Base-by-base conservation (phyloP, 2,888 invertebrate species). In the Bellardia pandia region DNA sequence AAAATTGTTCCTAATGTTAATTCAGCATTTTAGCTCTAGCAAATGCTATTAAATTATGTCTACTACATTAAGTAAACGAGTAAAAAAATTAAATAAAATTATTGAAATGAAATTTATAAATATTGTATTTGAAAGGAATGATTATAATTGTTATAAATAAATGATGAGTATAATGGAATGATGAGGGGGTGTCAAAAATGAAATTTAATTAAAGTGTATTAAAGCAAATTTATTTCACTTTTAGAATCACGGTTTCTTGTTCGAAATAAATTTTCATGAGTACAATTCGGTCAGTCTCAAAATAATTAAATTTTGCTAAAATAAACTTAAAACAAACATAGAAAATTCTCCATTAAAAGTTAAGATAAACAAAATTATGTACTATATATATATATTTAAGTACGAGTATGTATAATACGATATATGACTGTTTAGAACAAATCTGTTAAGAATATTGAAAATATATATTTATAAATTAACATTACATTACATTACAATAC, bases 211-310 rank as follows among this genome's bases (percentile, higher is more conserved):
- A 33, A 37, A 58, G 33, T 68, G 30, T 58, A 33, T 78, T 37
- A 78, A 78, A 78, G 58, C 16, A 78, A 37, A 58, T 51, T 76
- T 14, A 2, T 51, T 60, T 77, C 66, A 51, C 40, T 72, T 66
- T 78, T 64, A 58, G 60, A 62, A 45, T 40, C 33, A 5, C 40
- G 37, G 53, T 40, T 77, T 78, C 14, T 76, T 76, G 14, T 23
- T 74, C 16, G 6, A 48, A 66, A 42, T 60, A 14, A 11, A 51
- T 69, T 48, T 45, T 16, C 37, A 48, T 71, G 71, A 86, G 66
- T 68, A 68, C 80, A 53, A 74, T 84, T 80, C 77, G 74, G 77
- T 87, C 87, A 87, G 87, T 87, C 87, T 87, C 81, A 84, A 85
- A 77, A 69, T 66, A 72, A 58, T 60, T 40, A 53, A 76, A 75